Conservation (phyloP, 2,888 invertebrate species). For the Coelinius sp. region DNA sequence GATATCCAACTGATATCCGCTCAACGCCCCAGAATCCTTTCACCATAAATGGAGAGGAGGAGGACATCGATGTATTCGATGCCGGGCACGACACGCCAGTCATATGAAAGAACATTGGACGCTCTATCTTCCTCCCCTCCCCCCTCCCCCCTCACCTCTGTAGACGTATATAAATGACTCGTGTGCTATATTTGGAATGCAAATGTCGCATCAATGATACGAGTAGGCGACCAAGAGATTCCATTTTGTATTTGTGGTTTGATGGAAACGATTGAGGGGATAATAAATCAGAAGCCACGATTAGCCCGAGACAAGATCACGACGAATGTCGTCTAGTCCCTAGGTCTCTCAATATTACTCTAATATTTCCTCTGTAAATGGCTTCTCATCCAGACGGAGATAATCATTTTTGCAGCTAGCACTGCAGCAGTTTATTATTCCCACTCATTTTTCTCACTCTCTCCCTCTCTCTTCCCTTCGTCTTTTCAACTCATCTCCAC, state of each 20-base stretch:
- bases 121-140: neutral
- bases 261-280: conserved; percentile 24
- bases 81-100: conserved; percentile 22
- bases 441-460: neutral
- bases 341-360: conserved; percentile 2
- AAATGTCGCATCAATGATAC: conserved; percentile 8
- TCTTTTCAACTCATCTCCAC: neutral
- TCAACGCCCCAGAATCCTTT: conserved; percentile 42
- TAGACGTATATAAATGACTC: neutral
- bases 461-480: neutral
- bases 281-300: conserved; percentile 27
- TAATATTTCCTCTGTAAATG: conserved; percentile 21
- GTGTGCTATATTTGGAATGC: neutral
- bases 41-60: conserved; percentile 41
- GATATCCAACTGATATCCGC: conserved; percentile 43
- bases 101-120: conserved; percentile 35
- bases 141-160: neutral
- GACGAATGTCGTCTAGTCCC: neutral
- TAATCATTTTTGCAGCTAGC: conserved; percentile 20
- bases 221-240: neutral
- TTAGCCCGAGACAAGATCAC: too few species aligned
- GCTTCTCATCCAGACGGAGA: conserved; percentile 24
- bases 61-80: conserved; percentile 14
- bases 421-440: conserved; percentile 22
- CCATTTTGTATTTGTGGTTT: conserved; percentile 15